Percentiles rank a stretch among this genome's conserved stretches.
phyloP scores from a whole-genome alignment of 2,888 invertebrate species.

The Oxycera nigricornis region DNA sequence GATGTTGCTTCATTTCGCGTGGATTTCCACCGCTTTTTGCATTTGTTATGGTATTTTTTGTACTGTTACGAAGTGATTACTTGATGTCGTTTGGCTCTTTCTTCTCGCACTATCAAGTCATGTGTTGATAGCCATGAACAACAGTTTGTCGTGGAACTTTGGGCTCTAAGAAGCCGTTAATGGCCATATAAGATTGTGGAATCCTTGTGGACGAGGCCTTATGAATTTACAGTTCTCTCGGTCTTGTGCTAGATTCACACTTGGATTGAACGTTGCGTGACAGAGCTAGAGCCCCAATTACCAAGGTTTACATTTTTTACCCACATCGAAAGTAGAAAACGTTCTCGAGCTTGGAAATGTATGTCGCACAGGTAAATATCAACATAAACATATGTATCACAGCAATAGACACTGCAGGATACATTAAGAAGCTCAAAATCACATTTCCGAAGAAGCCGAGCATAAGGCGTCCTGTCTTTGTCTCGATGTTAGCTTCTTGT shows the following conservation, averaged over 20 bases:
- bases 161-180: constrained; percentile 7
- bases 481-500: too few relatives aligned
- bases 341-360: too few relatives aligned
- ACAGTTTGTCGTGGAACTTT: constrained; percentile 26
- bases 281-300: not conserved
- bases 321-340: not conserved
- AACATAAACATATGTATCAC: too few relatives aligned
- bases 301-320: constrained; percentile 24
- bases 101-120: constrained; percentile 45
- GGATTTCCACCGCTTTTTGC: constrained; percentile 19
- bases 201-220: constrained; percentile 16
- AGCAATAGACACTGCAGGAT: too few relatives aligned
- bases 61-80: constrained; percentile 25
- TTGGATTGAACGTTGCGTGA: constrained; percentile 33
- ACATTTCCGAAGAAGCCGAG: too few relatives aligned
- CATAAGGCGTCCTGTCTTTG: too few relatives aligned
- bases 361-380: too few relatives aligned
- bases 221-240: constrained; percentile 13
- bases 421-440: too few relatives aligned
- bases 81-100: constrained; percentile 37
- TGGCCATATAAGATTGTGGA: not conserved
- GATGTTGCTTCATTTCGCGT: constrained; percentile 29
- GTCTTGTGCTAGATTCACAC: constrained; percentile 34
- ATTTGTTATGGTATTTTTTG: constrained; percentile 1
- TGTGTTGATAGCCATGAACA: constrained; percentile 48